These are phyloP conservation scores for Hycleus cichorii DNA, from an alignment of 1,140 invertebrate genomes.

Conservation along the genomic window DNA sequence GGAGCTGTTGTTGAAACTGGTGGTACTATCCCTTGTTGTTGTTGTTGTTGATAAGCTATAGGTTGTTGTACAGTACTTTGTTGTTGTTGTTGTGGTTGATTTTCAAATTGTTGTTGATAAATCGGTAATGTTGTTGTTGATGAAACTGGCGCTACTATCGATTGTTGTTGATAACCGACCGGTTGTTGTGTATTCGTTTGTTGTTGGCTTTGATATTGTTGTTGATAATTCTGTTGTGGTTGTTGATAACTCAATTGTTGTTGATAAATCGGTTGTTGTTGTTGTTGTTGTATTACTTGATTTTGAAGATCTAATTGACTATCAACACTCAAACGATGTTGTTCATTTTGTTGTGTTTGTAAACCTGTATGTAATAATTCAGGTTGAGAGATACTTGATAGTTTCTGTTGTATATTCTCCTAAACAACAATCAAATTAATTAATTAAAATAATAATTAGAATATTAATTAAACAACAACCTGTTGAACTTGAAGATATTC, in stretches of 20 bases:
- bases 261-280: neutral
- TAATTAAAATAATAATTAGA: too few species aligned
- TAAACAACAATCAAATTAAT: too few species aligned
- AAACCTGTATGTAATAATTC: conserved; percentile 29
- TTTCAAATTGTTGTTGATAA: conserved; percentile 3
- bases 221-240: conserved; percentile 17
- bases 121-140: conserved; percentile 17
- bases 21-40: conserved; percentile 15
- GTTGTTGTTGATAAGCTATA: conserved; percentile 10
- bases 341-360: conserved; percentile 10
- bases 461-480: neutral
- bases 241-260: conserved; percentile 8
- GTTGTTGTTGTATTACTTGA: conserved; percentile 14
- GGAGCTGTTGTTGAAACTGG: conserved; percentile 7
- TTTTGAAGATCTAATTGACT: conserved; percentile 30
- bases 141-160: conserved; percentile 9
- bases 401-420: conserved; percentile 22
- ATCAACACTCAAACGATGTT: conserved; percentile 36
- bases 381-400: conserved; percentile 34
- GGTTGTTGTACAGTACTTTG: conserved; percentile 22
- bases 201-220: conserved; percentile 33
- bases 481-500: conserved; percentile 31
- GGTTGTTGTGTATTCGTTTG: conserved; percentile 8
- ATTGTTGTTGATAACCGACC: conserved; percentile 28
- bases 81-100: conserved; percentile 19